Conservation (phyloP, 2,113 vertebrate genomes). For the Pseudonaja textilis region DNA sequence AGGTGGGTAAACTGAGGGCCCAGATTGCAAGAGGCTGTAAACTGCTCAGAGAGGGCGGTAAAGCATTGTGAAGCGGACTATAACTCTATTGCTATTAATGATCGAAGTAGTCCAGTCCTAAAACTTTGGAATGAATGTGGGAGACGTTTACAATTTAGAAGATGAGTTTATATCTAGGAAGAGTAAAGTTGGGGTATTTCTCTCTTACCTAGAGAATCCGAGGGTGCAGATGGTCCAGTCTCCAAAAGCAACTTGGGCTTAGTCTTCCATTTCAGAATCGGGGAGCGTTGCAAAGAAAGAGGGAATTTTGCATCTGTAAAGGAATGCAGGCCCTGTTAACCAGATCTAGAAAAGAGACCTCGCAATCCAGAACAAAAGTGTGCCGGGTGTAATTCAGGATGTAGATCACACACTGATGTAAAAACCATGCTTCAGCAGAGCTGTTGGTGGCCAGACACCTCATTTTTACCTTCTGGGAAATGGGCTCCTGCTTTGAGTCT, state of each 20-base stretch:
- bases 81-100: background rate
- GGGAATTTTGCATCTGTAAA: slow-evolving; percentile 54
- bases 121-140: background rate
- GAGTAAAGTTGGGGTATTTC: background rate
- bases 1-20: too few species aligned
- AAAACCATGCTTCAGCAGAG: background rate
- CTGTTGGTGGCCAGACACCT: background rate
- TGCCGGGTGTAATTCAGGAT: background rate
- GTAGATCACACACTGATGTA: background rate
- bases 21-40: too few species aligned
- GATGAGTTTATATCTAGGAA: background rate
- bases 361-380: background rate
- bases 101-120: background rate
- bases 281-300: slow-evolving; percentile 77
- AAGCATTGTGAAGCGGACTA: too few species aligned
- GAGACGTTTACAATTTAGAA: background rate
- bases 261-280: slow-evolving; percentile 74
- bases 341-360: background rate
- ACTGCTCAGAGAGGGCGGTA: too few species aligned
- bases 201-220: slow-evolving; percentile 47
- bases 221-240: slow-evolving; percentile 31
- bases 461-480: slow-evolving; percentile 24
- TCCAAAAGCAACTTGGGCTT: slow-evolving; percentile 49
- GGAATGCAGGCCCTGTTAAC: background rate
- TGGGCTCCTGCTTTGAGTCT: background rate